These are phyloP conservation scores for Hemitrygon akajei DNA, from an alignment of 2,797 vertebrate species.

Conservation along the genomic window DNA sequence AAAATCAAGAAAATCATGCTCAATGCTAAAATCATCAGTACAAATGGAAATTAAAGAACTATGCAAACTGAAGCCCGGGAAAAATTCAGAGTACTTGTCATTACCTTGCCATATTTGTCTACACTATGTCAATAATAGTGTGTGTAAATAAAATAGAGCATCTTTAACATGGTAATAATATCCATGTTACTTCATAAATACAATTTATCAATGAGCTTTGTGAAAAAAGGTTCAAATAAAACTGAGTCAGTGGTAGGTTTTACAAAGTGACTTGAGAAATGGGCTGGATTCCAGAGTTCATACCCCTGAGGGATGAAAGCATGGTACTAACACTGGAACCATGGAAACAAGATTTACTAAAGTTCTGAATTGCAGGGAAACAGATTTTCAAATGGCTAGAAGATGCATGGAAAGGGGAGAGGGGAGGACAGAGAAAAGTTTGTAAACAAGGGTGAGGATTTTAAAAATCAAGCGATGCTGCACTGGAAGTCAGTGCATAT, in stretches of 20 bases:
- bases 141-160: background rate
- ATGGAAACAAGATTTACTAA: background rate
- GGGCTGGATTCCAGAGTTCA: background rate
- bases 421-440: background rate
- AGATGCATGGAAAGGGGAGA: background rate
- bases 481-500: background rate
- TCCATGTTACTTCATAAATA: background rate
- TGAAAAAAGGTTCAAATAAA: background rate
- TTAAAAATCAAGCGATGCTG: background rate
- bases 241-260: too few relatives aligned
- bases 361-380: background rate
- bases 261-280: background rate
- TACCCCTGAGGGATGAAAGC: too few relatives aligned
- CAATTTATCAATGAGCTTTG: background rate
- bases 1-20: background rate
- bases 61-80: background rate
- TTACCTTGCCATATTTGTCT: background rate
- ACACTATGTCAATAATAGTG: background rate
- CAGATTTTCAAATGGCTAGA: background rate
- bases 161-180: background rate
- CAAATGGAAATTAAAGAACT: background rate
- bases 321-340: background rate
- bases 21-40: slow-evolving; percentile 5
- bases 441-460: background rate
- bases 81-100: background rate